Evolutionary conservation across 2,888 invertebrate species (phyloP).

Genomic region (Ashinkailepas kermadecensis): DNA sequence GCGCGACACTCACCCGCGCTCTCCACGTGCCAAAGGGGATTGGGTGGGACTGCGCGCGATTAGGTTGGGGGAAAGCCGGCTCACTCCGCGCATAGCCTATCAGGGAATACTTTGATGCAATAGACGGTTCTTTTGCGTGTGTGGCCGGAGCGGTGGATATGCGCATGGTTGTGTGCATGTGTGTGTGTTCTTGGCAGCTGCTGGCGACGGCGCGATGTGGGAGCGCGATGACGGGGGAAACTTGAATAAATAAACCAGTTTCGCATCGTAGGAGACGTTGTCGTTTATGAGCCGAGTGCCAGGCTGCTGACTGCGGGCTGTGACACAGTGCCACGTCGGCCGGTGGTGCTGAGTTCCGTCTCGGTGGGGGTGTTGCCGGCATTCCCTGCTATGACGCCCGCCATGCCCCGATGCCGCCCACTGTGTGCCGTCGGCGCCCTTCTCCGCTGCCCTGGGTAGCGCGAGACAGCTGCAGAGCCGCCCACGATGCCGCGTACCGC

Average conservation of each 20-base stretch:
- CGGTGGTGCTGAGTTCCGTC: no score
- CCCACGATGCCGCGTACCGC: no score
- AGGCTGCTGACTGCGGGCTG: no score
- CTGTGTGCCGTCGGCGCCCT: no score
- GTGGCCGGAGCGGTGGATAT: not conserved
- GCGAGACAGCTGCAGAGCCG: no score
- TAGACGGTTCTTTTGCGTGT: not conserved
- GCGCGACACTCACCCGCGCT: not conserved
- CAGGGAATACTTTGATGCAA: constrained; percentile 14
- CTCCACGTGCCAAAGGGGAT: not conserved
- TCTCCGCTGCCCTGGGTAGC: no score
- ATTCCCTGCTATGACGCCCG: no score
- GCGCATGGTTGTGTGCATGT: not conserved
- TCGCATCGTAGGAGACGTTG: not conserved
- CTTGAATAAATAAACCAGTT: constrained; percentile 12
- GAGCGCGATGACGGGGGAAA: not conserved
- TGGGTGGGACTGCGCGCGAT: not conserved
- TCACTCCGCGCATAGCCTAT: not conserved
- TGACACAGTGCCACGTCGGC: no score
- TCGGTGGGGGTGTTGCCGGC: no score
- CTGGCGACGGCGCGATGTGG: not conserved
- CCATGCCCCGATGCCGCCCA: no score
- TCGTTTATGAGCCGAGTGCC: no score
- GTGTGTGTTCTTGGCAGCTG: not conserved
- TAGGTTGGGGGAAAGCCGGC: no score